A percentile compares a stretch with the other conserved stretches of the same genome.
These are phyloP conservation scores for Kryptopterus vitreolus DNA, from an alignment of 2,797 vertebrate species.

Conservation along the genomic window DNA sequence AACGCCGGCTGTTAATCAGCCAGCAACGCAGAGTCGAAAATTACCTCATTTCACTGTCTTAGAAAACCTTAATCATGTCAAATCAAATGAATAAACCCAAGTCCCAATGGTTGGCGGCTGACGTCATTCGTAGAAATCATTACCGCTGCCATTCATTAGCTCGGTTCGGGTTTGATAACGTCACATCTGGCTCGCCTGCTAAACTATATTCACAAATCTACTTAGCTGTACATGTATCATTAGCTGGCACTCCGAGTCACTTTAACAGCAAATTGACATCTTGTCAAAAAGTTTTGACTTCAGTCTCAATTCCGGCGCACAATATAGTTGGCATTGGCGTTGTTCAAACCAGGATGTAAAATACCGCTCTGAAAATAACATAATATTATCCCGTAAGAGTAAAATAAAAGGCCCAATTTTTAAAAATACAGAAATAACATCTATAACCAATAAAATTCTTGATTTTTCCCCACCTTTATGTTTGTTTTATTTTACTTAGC, in stretches of 20 bases:
- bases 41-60: slow-evolving; percentile 13
- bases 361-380: neutral
- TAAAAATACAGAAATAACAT: neutral
- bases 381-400: neutral
- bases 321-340: neutral
- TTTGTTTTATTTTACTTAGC: too few species aligned
- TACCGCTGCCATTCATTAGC: neutral
- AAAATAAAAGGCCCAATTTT: too few species aligned
- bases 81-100: neutral
- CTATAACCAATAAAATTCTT: neutral
- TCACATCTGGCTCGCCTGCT: neutral
- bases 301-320: slow-evolving; percentile 27
- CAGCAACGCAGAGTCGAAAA: neutral
- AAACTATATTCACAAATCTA: neutral
- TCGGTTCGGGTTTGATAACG: neutral
- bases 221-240: neutral
- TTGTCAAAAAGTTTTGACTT: neutral
- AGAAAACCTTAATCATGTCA: neutral
- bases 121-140: neutral
- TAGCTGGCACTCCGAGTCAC: too few species aligned
- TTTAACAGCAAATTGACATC: too few species aligned
- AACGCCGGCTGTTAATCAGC: neutral
- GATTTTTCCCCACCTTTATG: too few species aligned
- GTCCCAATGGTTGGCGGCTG: neutral
- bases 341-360: neutral